phyloP scores from a whole-genome alignment of 1,140 invertebrate species.

The Argopecten irradians region DNA sequence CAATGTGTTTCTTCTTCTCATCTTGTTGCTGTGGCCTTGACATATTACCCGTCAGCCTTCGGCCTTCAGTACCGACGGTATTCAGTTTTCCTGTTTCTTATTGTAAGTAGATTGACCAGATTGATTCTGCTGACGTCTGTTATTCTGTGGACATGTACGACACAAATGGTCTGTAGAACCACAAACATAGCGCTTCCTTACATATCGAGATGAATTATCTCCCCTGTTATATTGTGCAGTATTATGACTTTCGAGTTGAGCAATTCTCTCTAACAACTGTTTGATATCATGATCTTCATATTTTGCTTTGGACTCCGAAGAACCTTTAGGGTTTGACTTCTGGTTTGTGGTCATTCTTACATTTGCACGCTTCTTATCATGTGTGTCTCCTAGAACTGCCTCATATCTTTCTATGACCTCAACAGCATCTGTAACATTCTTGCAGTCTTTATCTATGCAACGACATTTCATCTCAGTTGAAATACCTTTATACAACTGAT shows the following conservation, averaged over 20 bases:
- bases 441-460: too few relatives aligned
- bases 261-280: not conserved
- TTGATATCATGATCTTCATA: not conserved
- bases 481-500: too few relatives aligned
- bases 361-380: constrained; percentile 24
- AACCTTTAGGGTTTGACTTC: not conserved
- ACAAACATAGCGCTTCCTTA: not conserved
- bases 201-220: not conserved
- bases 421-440: too few relatives aligned
- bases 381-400: constrained; percentile 26
- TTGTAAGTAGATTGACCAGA: not conserved
- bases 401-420: constrained; percentile 40
- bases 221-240: not conserved
- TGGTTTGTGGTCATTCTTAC: not conserved
- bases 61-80: not conserved
- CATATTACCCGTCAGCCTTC: not conserved
- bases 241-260: not conserved
- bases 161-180: not conserved
- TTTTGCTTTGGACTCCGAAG: not conserved
- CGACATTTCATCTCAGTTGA: too few relatives aligned
- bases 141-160: not conserved
- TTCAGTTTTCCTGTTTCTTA: not conserved
- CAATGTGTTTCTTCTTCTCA: not conserved
- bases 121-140: not conserved
- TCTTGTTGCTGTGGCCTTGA: not conserved